Base-by-base conservation (phyloP, 2,797 vertebrate species). In the Pelochelys cantorii region DNA sequence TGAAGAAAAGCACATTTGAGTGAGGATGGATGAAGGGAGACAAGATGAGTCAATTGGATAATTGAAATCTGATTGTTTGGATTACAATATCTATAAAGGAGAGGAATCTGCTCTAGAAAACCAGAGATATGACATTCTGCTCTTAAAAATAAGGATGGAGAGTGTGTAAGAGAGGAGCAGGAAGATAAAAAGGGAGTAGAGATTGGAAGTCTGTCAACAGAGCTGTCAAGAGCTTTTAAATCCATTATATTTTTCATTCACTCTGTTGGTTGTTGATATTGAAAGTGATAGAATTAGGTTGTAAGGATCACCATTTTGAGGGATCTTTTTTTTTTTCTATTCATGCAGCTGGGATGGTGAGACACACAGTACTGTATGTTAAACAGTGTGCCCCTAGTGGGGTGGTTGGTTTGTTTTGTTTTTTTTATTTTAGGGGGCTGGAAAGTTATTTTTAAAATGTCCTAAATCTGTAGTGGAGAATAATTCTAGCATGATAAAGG, bases 281-380 rank as follows among this genome's bases (percentile, higher is more conserved):
- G 81, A 80, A 87, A 55, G 84, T 94, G 96, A 94, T 88, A 54
- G 56, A 74, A 59, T 91, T 87, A 94, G 68, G 94, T 80, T 82
- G 95, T 91, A 83, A 81, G 60, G 89, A 88, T 90, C 53, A 86
- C 86, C 89, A 60, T 92, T 96, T 88, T 91, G 79, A 88, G 81
- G 78, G 74, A 71, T 0, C 0, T 80, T 80, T 31, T 94, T 80
- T 80, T 31, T 94, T 96, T 97, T 95, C 57, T 42, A 94, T 93
- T 86, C 81, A 15, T 87, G 1, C 5, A 48, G 34, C 75, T 29
- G 71, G 85, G 20, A 48, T 74, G 83, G 88, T 85, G 93, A 82
- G 85, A 90, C 52, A 13, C 52, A 22, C 79, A n/a, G 65, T 86
- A 20, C 25, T 79, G 29, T 90, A 93, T 87, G 42, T 31, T 62